Evolutionary conservation across 2,797 vertebrate genomes (phyloP).

Genomic region (Microctenopoma steveboyesi): DNA sequence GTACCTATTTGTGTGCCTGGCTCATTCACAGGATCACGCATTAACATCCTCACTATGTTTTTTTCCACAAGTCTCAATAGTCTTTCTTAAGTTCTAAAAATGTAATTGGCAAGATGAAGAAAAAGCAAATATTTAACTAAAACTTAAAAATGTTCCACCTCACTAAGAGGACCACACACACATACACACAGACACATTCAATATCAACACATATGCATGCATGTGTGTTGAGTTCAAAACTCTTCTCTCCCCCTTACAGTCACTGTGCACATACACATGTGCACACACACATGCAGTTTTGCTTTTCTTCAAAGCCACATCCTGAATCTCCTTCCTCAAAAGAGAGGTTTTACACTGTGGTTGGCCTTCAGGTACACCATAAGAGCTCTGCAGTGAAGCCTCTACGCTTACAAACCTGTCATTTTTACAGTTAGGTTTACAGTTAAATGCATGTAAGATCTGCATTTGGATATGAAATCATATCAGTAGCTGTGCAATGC

Average conservation of each 20-base stretch:
- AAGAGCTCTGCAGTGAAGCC: constrained; percentile 61
- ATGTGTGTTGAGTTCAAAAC: constrained; percentile 42
- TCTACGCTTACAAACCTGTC: constrained; percentile 44
- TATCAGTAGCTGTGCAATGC: constrained; percentile 12
- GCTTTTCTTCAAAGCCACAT: constrained; percentile 77
- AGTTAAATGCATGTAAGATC: constrained; percentile 38
- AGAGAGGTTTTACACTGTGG: constrained; percentile 79
- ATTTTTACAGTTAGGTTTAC: constrained; percentile 48
- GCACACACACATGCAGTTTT: constrained; percentile 45
- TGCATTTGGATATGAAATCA: constrained; percentile 45
- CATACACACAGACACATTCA: constrained; percentile 52
- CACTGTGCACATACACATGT: constrained; percentile 17
- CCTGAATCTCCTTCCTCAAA: constrained; percentile 74
- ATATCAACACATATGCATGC: constrained; percentile 50
- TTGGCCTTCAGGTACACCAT: constrained; percentile 77
- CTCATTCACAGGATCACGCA: constrained; percentile 55
- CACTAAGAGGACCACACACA: constrained; percentile 78
- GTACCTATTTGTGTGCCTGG: constrained; percentile 18
- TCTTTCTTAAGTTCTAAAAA: constrained; percentile 65
- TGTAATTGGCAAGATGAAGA: constrained; percentile 67
- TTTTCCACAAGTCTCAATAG: constrained; percentile 47
- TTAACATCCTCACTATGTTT: constrained; percentile 26
- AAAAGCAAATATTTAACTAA: constrained; percentile 81
- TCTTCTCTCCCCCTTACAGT: constrained; percentile 20
- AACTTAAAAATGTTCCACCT: constrained; percentile 79